phyloP scores from a whole-genome alignment of 2,797 vertebrate species.

The Linurgus olivaceus region DNA sequence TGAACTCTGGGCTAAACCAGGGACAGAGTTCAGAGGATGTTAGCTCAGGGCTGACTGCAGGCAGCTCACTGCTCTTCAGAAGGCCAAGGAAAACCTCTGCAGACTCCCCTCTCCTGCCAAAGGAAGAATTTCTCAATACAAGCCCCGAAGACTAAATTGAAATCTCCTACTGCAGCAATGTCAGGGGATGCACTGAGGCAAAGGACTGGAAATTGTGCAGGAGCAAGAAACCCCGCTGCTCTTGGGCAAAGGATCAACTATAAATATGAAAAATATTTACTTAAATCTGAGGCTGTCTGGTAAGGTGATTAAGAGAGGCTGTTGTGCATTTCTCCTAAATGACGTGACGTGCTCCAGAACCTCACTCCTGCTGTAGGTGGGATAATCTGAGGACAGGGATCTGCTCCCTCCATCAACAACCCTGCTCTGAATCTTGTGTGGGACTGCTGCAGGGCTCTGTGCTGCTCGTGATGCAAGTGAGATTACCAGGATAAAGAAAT shows the following conservation, averaged over 20 bases:
- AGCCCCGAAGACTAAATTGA: neutral
- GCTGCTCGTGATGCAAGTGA: neutral
- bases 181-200: neutral
- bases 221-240: neutral
- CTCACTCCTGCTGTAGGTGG: neutral
- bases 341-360: neutral
- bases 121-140: neutral
- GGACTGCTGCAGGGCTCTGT: neutral
- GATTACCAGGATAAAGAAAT: neutral
- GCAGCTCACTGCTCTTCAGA: neutral
- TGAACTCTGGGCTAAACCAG: neutral
- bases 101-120: neutral
- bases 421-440: neutral
- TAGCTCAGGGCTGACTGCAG: neutral
- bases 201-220: neutral
- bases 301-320: slow-evolving; percentile 2
- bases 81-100: neutral
- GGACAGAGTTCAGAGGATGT: neutral
- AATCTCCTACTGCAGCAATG: neutral
- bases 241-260: neutral
- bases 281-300: neutral
- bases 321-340: neutral
- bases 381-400: neutral
- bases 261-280: neutral
- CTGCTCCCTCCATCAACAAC: neutral